Evolutionary conservation across 37 sponge, comb jelly and placozoan species (phyloP).

Genomic region (Halisarca cf. caerulea): DNA sequence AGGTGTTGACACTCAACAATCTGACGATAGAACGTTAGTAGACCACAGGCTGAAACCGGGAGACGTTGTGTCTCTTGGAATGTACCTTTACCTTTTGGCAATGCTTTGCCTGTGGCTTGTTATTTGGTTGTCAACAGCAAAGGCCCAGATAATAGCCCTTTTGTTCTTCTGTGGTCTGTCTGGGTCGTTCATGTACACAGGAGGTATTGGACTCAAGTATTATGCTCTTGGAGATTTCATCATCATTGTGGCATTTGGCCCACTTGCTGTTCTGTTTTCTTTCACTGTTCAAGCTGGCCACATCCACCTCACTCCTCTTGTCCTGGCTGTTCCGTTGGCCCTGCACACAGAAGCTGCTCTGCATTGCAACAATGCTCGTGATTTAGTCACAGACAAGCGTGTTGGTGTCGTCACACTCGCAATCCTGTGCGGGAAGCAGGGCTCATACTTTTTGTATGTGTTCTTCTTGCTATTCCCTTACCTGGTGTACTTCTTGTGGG

Average conservation of each 20-base stretch:
- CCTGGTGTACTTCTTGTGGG: slow-evolving; percentile 57
- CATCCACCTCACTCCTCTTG: slow-evolving; percentile 45
- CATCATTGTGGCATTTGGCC: slow-evolving; percentile 81
- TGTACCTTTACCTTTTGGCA: slow-evolving; percentile 67
- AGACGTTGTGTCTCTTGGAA: slow-evolving; percentile 65
- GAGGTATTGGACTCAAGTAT: slow-evolving; percentile 86
- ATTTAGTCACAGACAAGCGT: slow-evolving; percentile 49
- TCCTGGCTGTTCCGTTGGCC: slow-evolving; percentile 75
- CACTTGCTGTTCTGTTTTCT: slow-evolving; percentile 81
- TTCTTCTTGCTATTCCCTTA: slow-evolving; percentile 80
- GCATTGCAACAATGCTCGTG: slow-evolving; percentile 77
- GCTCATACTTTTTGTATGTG: slow-evolving; percentile 75
- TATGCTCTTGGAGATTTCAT: slow-evolving; percentile 82
- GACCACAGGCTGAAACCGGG: slow-evolving; percentile 39
- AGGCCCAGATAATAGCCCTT: slow-evolving; percentile 52
- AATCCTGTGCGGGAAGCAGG: slow-evolving; percentile 61
- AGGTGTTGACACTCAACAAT: slow-evolving; percentile 36
- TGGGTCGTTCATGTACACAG: slow-evolving; percentile 84
- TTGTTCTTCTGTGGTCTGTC: slow-evolving; percentile 90
- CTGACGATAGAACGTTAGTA: slow-evolving; percentile 53
- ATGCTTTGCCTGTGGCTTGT: slow-evolving; percentile 58
- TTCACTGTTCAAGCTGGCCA: slow-evolving; percentile 63
- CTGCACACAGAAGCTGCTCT: slow-evolving; percentile 82
- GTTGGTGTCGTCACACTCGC: slow-evolving; percentile 68
- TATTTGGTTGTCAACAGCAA: slow-evolving; percentile 59